Evolutionary conservation across 92 coral and sea anemone genomes (phyloP).

Genomic region (Montipora capitata): DNA sequence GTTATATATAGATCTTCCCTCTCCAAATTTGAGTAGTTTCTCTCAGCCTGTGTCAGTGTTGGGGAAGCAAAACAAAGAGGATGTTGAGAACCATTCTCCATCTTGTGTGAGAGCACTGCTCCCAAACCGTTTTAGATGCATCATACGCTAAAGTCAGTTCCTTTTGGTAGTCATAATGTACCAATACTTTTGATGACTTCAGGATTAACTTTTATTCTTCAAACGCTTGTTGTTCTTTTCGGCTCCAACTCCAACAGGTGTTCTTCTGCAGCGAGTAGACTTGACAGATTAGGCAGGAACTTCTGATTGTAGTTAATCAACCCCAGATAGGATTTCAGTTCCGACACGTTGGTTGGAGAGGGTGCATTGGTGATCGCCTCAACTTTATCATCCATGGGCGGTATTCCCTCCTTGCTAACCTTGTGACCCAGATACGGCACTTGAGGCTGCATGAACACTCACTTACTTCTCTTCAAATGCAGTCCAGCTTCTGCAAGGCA

Average conservation of each 20-base stretch:
- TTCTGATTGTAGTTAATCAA: too few relatives aligned
- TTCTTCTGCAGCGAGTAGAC: too few relatives aligned
- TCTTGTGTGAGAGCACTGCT: slow-evolving; percentile 35
- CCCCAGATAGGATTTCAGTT: not conserved
- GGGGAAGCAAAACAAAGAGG: not conserved
- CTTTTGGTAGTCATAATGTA: slow-evolving; percentile 28
- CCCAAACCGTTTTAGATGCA: slow-evolving; percentile 30
- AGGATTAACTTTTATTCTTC: slow-evolving; percentile 20
- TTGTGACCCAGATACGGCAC: too few relatives aligned
- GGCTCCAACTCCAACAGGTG: too few relatives aligned
- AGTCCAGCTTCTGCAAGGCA: not conserved
- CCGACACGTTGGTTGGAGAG: not conserved
- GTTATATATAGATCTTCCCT: not conserved
- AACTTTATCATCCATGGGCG: too few relatives aligned
- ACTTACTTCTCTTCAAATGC: not conserved
- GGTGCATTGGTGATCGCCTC: not conserved
- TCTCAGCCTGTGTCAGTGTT: not conserved
- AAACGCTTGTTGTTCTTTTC: slow-evolving; percentile 35
- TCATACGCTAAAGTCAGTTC: slow-evolving; percentile 16
- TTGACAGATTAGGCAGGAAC: too few relatives aligned
- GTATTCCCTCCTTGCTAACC: too few relatives aligned
- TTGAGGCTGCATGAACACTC: too few relatives aligned
- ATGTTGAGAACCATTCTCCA: not conserved
- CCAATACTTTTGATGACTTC: slow-evolving; percentile 19
- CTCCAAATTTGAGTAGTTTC: not conserved